Conservation (phyloP, 2,797 vertebrate species). For the Xiphophorus birchmanni region DNA sequence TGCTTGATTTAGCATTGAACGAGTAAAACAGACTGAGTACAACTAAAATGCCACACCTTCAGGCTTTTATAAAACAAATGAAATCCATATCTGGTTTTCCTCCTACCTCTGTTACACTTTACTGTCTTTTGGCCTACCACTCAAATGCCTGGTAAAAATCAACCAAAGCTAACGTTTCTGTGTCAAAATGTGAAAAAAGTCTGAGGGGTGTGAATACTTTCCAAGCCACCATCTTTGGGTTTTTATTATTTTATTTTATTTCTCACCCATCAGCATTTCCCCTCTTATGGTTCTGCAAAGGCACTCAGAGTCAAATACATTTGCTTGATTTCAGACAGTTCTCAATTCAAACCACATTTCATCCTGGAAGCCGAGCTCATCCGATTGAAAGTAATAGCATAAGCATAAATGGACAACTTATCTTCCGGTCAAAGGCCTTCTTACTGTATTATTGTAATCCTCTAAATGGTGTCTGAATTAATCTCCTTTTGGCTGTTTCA, state of each 20-base stretch:
- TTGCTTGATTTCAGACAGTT: not conserved
- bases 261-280: not conserved
- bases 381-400: not conserved
- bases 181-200: too few species aligned
- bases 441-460: not conserved
- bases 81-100: not conserved
- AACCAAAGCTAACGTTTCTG: too few species aligned
- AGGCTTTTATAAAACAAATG: too few species aligned
- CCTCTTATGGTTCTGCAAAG: not conserved
- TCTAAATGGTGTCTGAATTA: too few species aligned
- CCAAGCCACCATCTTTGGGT: too few species aligned
- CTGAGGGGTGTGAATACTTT: too few species aligned
- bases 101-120: not conserved
- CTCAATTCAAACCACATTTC: not conserved
- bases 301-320: not conserved
- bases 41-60: too few species aligned
- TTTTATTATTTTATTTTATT: not conserved
- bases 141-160: too few species aligned
- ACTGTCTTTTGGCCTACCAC: not conserved
- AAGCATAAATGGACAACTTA: not conserved
- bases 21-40: too few species aligned
- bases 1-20: too few species aligned
- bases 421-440: not conserved
- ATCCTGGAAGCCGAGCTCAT: not conserved
- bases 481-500: too few species aligned